Conservation (phyloP, 1,140 invertebrate genomes). For the Hestina assimilis region DNA sequence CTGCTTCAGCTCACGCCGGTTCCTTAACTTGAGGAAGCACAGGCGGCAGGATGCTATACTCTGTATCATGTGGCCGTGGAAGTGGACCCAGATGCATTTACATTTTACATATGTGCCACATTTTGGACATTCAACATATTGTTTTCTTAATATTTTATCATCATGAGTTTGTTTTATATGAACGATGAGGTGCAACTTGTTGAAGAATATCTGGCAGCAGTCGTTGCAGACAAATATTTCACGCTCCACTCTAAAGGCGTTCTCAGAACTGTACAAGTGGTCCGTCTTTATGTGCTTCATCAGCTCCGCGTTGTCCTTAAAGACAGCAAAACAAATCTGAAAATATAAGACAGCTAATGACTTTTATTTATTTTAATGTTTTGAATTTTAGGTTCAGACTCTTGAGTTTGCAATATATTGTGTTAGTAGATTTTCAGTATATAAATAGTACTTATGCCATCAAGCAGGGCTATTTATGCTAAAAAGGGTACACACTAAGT, state of each 20-base stretch:
- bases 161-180: constrained; percentile 36
- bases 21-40: constrained; percentile 38
- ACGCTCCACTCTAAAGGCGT: constrained; percentile 38
- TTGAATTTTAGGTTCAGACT: too few species aligned
- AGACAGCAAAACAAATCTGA: constrained; percentile 43
- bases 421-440: background rate
- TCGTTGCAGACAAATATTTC: constrained; percentile 54
- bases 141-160: background rate
- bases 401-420: background rate
- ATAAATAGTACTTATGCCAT: background rate
- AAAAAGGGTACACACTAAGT: background rate
- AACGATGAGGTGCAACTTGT: constrained; percentile 38
- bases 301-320: constrained; percentile 17
- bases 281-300: constrained; percentile 41
- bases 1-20: constrained; percentile 9
- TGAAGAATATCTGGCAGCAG: constrained; percentile 51
- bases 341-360: constrained; percentile 22
- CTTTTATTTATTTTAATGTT: too few species aligned
- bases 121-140: constrained; percentile 31
- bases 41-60: constrained; percentile 43
- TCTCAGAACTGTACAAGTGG: constrained; percentile 40
- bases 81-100: constrained; percentile 34
- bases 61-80: constrained; percentile 31
- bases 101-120: constrained; percentile 31
- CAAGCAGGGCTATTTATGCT: background rate